These are phyloP conservation scores for Zaprionus obscuricornis DNA, from an alignment of 2,888 invertebrate genomes.

Conservation along the genomic window DNA sequence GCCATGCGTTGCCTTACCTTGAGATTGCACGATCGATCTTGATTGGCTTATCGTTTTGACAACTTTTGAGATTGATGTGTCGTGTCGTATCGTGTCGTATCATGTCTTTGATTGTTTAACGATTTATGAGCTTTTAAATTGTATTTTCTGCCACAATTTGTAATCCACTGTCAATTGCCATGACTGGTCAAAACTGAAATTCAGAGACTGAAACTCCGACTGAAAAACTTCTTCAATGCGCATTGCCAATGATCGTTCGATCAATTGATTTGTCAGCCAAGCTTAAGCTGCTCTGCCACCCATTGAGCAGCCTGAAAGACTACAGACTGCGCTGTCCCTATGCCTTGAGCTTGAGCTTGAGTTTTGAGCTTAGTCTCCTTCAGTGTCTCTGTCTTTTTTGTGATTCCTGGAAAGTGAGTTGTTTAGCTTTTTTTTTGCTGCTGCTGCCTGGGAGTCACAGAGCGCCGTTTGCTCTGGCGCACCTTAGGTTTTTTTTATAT, in stretches of 20 bases:
- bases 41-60: slow-evolving; percentile 1
- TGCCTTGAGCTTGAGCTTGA: slow-evolving; percentile 15
- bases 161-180: slow-evolving; percentile 47
- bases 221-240: no score
- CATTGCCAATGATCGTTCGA: background rate
- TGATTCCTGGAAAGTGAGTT: slow-evolving; percentile 59
- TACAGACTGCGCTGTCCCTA: slow-evolving; percentile 45
- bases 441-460: slow-evolving; percentile 61
- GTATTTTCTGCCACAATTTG: slow-evolving; percentile 63
- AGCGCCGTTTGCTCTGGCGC: slow-evolving; percentile 45
- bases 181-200: slow-evolving; percentile 38
- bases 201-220: slow-evolving; percentile 19
- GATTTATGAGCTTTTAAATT: slow-evolving; percentile 63
- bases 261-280: slow-evolving; percentile 67
- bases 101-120: slow-evolving; percentile 18
- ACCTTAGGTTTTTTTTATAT: slow-evolving; percentile 17
- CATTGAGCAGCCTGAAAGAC: slow-evolving; percentile 26
- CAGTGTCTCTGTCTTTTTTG: slow-evolving; percentile 14
- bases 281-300: slow-evolving; percentile 3
- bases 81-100: slow-evolving; percentile 7
- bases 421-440: slow-evolving; percentile 37
- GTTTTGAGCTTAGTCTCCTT: slow-evolving; percentile 1
- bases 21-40: slow-evolving; percentile 15
- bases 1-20: no score
- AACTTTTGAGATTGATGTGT: slow-evolving; percentile 51